Base-by-base conservation (phyloP, 92 coral and sea anemone species). In the Nematostella vectensis region DNA sequence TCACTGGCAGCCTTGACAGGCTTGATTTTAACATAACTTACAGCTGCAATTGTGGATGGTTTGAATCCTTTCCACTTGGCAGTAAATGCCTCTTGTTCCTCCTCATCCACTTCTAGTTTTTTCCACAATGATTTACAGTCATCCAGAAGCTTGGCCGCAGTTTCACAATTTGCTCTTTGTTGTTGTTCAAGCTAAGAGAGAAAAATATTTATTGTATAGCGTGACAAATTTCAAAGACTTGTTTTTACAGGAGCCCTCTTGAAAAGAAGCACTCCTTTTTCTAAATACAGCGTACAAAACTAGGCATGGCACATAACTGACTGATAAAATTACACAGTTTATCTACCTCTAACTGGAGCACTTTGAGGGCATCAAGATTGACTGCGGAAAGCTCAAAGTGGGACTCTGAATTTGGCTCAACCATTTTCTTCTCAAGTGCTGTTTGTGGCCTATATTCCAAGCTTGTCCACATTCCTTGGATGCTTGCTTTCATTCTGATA, bases 401-500 rank as follows among this genome's bases (percentile, higher is more conserved):
- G 0, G 48, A 62, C n/a, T 85, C 83, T n/a, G 95, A 80, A 55
- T 74, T 66, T 24, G 42, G 68, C 43, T 72, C 70, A 0, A 68
- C 70, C 77, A 89, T 68, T 28, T 74, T 76, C 26, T 57, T 59
- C 54, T 79, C 97, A 49, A 89, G 47, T 16, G 54, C 57, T 16
- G 95, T 75, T 31, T 85, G 75, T 16, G 97, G 89, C 4, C 39
- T 65, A 29, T 61, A 56, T 50, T 85, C 97, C 12, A 89, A 66
- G 24, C 77, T 82, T 38, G 48, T 71, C 97, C 97, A 89, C 39
- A 81, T 51, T 20, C 62, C 60, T 49, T 63, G 68, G 24, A 89
- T 61, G 29, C 73, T 55, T 3, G 72, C 47, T 25, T 63, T 81
- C 12, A 85, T 24, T 25, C 62, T 74, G 74, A 58, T 81, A 37